phyloP scores from a whole-genome alignment of 2,888 invertebrate species.

The Nineta flava region DNA sequence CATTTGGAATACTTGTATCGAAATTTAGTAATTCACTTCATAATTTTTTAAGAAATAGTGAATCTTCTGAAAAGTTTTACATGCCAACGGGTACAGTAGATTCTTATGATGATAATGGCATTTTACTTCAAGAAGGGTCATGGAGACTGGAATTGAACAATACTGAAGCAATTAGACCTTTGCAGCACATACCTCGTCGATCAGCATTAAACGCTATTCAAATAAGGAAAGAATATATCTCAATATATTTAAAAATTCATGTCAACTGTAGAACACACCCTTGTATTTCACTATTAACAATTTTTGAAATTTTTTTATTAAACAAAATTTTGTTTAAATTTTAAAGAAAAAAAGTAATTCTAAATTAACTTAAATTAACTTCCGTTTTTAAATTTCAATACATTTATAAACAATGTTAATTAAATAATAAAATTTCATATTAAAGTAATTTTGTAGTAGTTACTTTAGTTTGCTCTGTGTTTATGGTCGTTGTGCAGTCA shows the following conservation, averaged over 20 bases:
- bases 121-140: not conserved
- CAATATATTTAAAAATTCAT: too few relatives aligned
- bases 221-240: slow-evolving; percentile 8
- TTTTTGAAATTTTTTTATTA: too few relatives aligned
- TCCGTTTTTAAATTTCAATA: too few relatives aligned
- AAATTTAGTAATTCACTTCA: slow-evolving; percentile 11
- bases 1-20: slow-evolving; percentile 10
- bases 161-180: not conserved
- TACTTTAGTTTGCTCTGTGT: slow-evolving; percentile 7
- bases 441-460: too few relatives aligned
- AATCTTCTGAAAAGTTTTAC: slow-evolving; percentile 8
- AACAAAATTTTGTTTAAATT: too few relatives aligned
- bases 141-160: not conserved
- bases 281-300: too few relatives aligned
- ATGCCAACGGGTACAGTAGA: slow-evolving; percentile 8
- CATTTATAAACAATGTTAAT: too few relatives aligned
- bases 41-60: slow-evolving; percentile 10
- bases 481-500: slow-evolving; percentile 4
- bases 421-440: too few relatives aligned
- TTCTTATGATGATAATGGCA: not conserved
- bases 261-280: too few relatives aligned
- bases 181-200: slow-evolving; percentile 5
- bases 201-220: slow-evolving; percentile 7
- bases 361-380: too few relatives aligned
- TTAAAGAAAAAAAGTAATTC: too few relatives aligned